Evolutionary conservation across 2,888 invertebrate genomes (phyloP), one percentile per base, ranked within the genome.

Genomic region (Spodoptera picta): DNA sequence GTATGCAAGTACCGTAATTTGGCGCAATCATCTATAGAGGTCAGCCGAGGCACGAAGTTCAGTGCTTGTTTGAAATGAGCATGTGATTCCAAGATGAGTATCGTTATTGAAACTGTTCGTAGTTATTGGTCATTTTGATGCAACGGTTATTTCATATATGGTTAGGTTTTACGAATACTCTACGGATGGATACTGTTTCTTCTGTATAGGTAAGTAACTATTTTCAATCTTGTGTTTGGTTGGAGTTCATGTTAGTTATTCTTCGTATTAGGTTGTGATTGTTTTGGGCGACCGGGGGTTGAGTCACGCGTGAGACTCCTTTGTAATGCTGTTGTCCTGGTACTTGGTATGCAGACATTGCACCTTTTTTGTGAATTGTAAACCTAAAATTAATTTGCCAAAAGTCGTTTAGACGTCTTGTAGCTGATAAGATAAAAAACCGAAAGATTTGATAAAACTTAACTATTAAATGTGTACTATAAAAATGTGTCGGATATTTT

Each of bases 1-100:
- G 36, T 36, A 36, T 36, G 36, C 64, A 67, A 67, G 65, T 71
- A 81, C 80, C 75, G 81, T 73, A 77, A 78, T 75, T 79, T 81
- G 49, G 67, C 70, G 62, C 69, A 70, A 73, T 70, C 63, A 77
- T 69, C 70, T 65, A 67, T 64, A 69, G 75, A 75, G 75, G 80
- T 76, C 75, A 77, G 54, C 48, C 49, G 48, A 51, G 54, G 64
- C 75, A 75, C 64, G 70, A 36, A 71, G 70, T 56, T 53, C 51
- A 46, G 24, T 55, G 57, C 55, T 56, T 70, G 59, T 60, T 69
- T 63, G 24, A 58, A 53, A 69, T 55, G 63, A 43, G 59, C 53
- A 51, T 75, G 75, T 71, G 70, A 69, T 67, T 69, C 60, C 60
- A 51, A 69, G 68, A 54, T 72, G 53, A 51, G 65, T 71, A 68